These are phyloP conservation scores for Amphimallon solstitiale DNA, from an alignment of 2,888 invertebrate species.

Conservation along the genomic window DNA sequence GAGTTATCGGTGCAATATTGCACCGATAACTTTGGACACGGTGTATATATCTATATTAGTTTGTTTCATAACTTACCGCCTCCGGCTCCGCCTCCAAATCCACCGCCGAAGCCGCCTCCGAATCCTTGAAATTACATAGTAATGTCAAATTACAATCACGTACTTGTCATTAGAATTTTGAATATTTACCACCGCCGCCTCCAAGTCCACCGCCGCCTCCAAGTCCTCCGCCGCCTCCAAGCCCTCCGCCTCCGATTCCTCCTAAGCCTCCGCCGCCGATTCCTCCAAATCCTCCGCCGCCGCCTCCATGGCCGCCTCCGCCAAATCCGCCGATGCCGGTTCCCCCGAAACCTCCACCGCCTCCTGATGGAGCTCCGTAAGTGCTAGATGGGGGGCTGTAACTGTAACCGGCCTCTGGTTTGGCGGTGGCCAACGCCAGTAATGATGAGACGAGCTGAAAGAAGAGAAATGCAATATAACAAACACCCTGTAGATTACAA, in stretches of 20 bases:
- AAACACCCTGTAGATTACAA: too few relatives aligned
- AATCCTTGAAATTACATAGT: conserved; percentile 32
- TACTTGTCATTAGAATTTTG: not conserved
- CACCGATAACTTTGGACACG: too few relatives aligned
- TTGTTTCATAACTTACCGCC: conserved; percentile 31
- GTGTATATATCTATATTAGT: too few relatives aligned
- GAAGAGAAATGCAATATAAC: conserved; percentile 16
- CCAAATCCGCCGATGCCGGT: conserved; percentile 48
- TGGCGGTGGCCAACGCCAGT: conserved; percentile 71
- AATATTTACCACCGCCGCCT: conserved; percentile 35
- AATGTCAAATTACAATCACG: not conserved
- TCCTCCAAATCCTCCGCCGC: conserved; percentile 31
- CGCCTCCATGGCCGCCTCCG: conserved; percentile 53
- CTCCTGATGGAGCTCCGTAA: conserved; percentile 61
- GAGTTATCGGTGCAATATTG: too few relatives aligned
- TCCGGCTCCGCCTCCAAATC: conserved; percentile 46
- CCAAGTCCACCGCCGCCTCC: conserved; percentile 43
- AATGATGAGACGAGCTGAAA: conserved; percentile 61
- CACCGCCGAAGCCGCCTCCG: conserved; percentile 46
- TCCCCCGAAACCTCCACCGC: conserved; percentile 52
- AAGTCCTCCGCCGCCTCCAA: conserved; percentile 42
- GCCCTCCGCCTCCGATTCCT: conserved; percentile 49
- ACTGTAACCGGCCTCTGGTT: conserved; percentile 73
- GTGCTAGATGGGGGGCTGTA: conserved; percentile 64
- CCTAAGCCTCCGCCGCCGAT: conserved; percentile 44